phyloP scores from a whole-genome alignment of 2,113 vertebrate species.

The Suncus etruscus region DNA sequence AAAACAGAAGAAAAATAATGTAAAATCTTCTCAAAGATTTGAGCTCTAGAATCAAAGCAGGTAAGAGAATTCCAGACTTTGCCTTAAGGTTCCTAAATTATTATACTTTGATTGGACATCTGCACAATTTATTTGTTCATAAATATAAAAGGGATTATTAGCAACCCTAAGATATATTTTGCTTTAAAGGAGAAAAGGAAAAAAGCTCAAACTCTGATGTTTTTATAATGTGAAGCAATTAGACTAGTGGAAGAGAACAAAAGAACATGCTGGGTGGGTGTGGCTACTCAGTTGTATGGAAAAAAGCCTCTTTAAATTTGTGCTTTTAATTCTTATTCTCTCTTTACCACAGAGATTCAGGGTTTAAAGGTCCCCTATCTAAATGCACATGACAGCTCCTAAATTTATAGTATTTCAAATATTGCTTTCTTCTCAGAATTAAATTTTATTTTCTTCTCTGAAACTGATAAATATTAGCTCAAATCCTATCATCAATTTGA shows the following conservation, averaged over 20 bases:
- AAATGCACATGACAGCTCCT: not conserved
- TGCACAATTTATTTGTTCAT: slow-evolving; percentile 82
- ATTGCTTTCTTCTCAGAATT: not conserved
- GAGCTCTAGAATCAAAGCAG: slow-evolving; percentile 60
- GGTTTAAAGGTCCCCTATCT: not conserved
- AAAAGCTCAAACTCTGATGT: slow-evolving; percentile 70
- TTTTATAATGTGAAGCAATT: slow-evolving; percentile 70
- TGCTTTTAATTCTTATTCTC: not conserved
- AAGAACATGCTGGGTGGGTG: slow-evolving; percentile 10
- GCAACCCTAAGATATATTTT: slow-evolving; percentile 72
- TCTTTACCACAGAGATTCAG: not conserved
- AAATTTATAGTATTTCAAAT: slow-evolving; percentile 27
- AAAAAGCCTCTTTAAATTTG: not conserved
- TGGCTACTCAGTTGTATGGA: not conserved
- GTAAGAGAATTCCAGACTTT: slow-evolving; percentile 72
- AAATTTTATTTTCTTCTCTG: not conserved
- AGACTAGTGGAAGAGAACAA: slow-evolving; percentile 67
- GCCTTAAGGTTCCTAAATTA: slow-evolving; percentile 52
- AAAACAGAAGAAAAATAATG: slow-evolving; percentile 68
- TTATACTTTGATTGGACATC: slow-evolving; percentile 80
- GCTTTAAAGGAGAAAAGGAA: slow-evolving; percentile 72
- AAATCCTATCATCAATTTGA: slow-evolving; percentile 50
- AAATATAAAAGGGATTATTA: slow-evolving; percentile 79
- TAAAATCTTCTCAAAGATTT: slow-evolving; percentile 50
- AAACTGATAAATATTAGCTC: slow-evolving; percentile 55